A percentile compares a stretch with the other conserved stretches of the same genome.
phyloP scores from a whole-genome alignment of 2,797 vertebrate genomes.

The Chrysocyon brachyurus region DNA sequence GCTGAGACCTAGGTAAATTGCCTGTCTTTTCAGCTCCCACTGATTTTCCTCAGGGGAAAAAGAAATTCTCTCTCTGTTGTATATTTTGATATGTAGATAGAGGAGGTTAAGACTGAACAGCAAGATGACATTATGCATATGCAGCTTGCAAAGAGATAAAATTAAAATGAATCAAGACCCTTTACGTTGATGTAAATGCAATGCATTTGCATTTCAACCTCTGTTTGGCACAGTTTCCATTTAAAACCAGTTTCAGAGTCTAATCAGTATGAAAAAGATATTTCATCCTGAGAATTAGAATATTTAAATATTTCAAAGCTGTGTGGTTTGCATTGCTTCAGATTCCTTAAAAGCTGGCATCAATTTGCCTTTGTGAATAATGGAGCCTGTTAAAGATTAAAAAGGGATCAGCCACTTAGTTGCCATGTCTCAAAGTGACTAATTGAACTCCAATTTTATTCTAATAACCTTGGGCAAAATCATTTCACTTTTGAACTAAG shows the following conservation, averaged over 20 bases:
- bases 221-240: conserved; percentile 14
- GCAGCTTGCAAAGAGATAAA: conserved; percentile 29
- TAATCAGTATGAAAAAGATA: neutral
- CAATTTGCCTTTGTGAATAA: conserved; percentile 50
- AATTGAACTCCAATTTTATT: conserved; percentile 72
- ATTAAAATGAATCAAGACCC: conserved; percentile 12
- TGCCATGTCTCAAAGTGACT: conserved; percentile 61
- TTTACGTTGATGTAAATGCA: neutral
- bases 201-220: neutral
- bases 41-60: conserved; percentile 18
- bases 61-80: neutral
- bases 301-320: conserved; percentile 62
- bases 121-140: neutral
- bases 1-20: conserved; percentile 32
- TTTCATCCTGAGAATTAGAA: conserved; percentile 45
- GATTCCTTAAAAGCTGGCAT: conserved; percentile 47
- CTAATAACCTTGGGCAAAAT: conserved; percentile 68
- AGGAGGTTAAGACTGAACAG: neutral
- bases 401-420: conserved; percentile 48
- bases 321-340: conserved; percentile 29
- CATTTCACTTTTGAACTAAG: conserved; percentile 53
- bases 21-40: neutral
- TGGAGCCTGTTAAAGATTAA: conserved; percentile 59
- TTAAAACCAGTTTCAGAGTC: conserved; percentile 19
- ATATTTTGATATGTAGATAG: conserved; percentile 18